These are phyloP conservation scores for Drosophila tani DNA, from an alignment of 1,140 invertebrate genomes.

Conservation along the genomic window DNA sequence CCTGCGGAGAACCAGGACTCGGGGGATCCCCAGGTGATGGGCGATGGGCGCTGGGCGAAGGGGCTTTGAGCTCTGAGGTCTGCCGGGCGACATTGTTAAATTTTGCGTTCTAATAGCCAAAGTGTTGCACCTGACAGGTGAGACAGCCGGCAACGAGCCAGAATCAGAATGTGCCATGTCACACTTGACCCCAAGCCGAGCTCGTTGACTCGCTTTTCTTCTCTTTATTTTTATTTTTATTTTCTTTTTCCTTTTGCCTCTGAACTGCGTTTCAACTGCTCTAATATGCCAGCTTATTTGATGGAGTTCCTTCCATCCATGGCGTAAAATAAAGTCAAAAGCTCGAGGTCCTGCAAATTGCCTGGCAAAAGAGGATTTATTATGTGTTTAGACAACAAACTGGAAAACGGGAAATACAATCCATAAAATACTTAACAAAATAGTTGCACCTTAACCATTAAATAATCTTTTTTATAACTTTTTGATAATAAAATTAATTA, in stretches of 20 bases:
- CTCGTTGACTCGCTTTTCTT: conserved; percentile 43
- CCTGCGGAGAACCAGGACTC: background rate
- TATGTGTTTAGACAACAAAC: background rate
- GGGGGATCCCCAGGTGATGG: conserved; percentile 19
- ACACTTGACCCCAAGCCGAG: conserved; percentile 60
- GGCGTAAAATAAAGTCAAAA: conserved; percentile 3
- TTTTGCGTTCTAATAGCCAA: conserved; percentile 72
- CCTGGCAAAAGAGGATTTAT: conserved; percentile 31
- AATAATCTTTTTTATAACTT: no score
- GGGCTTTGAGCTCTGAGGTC: conserved; percentile 19
- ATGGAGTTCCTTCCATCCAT: conserved; percentile 29
- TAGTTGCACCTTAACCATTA: background rate
- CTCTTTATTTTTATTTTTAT: conserved; percentile 3
- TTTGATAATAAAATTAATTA: background rate
- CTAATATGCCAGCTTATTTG: conserved; percentile 63
- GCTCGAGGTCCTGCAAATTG: conserved; percentile 45
- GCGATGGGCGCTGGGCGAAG: background rate
- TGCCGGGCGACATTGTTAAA: conserved; percentile 76
- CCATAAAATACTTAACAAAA: background rate
- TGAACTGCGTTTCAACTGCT: conserved; percentile 34
- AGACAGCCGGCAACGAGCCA: conserved; percentile 48
- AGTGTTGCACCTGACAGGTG: conserved; percentile 60
- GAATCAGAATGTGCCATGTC: conserved; percentile 62
- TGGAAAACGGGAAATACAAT: no score
- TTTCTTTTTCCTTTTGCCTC: background rate